Evolutionary conservation across 2,888 invertebrate genomes (phyloP).

Genomic region (Patella ulyssiponensis): DNA sequence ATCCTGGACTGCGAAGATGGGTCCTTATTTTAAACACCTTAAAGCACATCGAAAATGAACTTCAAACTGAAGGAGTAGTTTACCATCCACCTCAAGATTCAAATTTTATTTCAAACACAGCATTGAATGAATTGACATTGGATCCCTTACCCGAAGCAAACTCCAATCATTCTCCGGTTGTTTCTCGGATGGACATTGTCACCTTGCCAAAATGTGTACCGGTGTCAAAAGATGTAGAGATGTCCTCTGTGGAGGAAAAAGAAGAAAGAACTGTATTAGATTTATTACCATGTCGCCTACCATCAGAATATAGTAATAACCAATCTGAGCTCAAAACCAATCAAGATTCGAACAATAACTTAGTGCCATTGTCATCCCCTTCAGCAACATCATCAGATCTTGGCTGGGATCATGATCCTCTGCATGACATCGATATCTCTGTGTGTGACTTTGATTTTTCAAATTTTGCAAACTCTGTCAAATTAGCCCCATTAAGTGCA

Average conservation of each 20-base stretch:
- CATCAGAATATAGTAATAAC: neutral
- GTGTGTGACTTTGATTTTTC: constrained; percentile 74
- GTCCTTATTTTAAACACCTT: constrained; percentile 94
- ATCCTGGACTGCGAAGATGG: constrained; percentile 89
- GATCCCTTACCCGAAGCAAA: constrained; percentile 37
- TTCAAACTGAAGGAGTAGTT: constrained; percentile 75
- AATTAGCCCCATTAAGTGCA: constrained; percentile 70
- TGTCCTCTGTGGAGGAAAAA: neutral
- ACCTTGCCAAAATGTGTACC: neutral
- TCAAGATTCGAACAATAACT: constrained; percentile 22
- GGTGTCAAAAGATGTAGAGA: neutral
- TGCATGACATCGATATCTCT: constrained; percentile 72
- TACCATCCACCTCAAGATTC: constrained; percentile 27
- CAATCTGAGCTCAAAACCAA: neutral
- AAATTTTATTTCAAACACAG: constrained; percentile 29
- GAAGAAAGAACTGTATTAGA: constrained; percentile 25
- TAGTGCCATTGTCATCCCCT: constrained; percentile 20
- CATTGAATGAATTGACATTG: constrained; percentile 28
- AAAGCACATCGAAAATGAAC: constrained; percentile 89
- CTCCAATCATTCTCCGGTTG: neutral
- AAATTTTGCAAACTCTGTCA: constrained; percentile 64
- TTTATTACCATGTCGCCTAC: constrained; percentile 30
- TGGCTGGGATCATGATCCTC: constrained; percentile 41
- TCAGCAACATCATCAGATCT: constrained; percentile 15
- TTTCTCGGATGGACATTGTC: neutral